Conservation (phyloP, 2,888 invertebrate genomes). For the Oligia latruncula region DNA sequence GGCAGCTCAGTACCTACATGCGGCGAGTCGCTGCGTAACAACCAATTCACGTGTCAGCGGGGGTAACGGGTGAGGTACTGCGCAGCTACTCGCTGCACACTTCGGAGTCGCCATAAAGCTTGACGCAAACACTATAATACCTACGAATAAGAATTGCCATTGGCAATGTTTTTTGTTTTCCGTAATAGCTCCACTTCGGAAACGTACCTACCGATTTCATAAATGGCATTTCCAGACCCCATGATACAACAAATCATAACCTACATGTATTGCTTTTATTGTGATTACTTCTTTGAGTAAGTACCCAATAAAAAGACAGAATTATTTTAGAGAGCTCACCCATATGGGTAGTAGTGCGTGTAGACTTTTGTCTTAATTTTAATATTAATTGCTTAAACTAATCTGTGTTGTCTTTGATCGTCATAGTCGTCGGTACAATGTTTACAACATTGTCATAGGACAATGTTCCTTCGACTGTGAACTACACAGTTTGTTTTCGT, state of each 20-base stretch:
- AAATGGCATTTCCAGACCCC: neutral
- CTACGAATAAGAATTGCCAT: neutral
- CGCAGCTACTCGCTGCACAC: no score
- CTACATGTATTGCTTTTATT: neutral
- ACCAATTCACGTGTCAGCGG: no score
- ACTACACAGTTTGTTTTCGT: neutral
- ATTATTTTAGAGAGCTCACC: conserved; percentile 18
- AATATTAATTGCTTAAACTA: conserved; percentile 2
- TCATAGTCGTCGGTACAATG: neutral
- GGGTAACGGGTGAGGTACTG: no score
- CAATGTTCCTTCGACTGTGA: neutral
- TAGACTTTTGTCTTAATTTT: conserved; percentile 11
- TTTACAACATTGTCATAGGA: neutral
- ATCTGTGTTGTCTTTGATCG: neutral
- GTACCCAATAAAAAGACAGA: neutral
- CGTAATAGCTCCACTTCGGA: neutral
- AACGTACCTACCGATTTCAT: no score
- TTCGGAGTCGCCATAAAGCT: no score
- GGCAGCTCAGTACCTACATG: no score
- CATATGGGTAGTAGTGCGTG: conserved; percentile 12
- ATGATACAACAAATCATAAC: neutral
- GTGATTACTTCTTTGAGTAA: neutral
- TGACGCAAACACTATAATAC: no score
- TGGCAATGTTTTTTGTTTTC: neutral
- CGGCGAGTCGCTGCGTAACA: no score